Conservation (phyloP, 2,888 invertebrate species). For the Bedellia somnulentella region DNA sequence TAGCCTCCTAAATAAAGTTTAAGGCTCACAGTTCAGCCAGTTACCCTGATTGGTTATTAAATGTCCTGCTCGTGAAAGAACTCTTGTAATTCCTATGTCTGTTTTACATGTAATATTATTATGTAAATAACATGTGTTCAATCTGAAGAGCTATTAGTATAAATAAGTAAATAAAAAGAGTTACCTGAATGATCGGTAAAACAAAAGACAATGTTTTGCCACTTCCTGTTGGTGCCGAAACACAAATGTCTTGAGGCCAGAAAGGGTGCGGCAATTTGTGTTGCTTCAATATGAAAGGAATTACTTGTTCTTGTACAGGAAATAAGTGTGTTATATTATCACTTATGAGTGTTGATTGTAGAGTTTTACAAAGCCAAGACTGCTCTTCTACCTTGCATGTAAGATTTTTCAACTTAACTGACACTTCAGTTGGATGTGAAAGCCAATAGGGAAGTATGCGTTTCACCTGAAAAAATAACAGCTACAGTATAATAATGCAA, state of each 20-base stretch:
- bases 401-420: conserved; percentile 67
- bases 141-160: too few relatives aligned
- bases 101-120: too few relatives aligned
- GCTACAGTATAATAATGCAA: too few relatives aligned
- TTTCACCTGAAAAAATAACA: conserved; percentile 63
- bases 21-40: too few relatives aligned
- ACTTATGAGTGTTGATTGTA: conserved; percentile 65
- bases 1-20: too few relatives aligned
- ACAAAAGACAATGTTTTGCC: conserved; percentile 96
- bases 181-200: conserved; percentile 82
- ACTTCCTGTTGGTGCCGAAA: conserved; percentile 96
- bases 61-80: too few relatives aligned
- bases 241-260: conserved; percentile 88
- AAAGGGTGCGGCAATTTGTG: conserved; percentile 61
- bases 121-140: too few relatives aligned
- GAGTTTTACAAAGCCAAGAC: conserved; percentile 62
- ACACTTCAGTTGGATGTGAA: conserved; percentile 75
- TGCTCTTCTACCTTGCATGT: conserved; percentile 57
- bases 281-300: conserved; percentile 74
- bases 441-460: conserved; percentile 88
- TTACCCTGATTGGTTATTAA: too few relatives aligned
- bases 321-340: conserved; percentile 79
- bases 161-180: not conserved
- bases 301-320: conserved; percentile 80
- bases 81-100: too few relatives aligned